phyloP scores from a whole-genome alignment of 2,113 vertebrate species.

The Gadus chalcogrammus region DNA sequence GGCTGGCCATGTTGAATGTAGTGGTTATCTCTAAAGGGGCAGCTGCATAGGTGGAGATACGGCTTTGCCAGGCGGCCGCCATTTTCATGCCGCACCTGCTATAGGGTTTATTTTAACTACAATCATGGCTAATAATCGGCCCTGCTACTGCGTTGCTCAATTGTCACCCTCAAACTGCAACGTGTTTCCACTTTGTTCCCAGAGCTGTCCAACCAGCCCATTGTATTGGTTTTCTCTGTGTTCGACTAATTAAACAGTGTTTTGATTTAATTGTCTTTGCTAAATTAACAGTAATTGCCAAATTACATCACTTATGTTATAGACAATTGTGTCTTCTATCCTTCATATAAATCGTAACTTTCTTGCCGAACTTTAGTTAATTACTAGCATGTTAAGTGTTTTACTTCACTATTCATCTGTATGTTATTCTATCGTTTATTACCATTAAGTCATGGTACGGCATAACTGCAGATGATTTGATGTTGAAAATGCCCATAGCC shows the following conservation, averaged over 20 bases:
- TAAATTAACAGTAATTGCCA: conserved; percentile 4
- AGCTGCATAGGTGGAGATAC: conserved; percentile 61
- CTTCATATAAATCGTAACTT: too few species aligned
- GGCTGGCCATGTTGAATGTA: conserved; percentile 39
- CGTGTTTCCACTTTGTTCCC: conserved; percentile 20
- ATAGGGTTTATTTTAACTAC: conserved; percentile 5
- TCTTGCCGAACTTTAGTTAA: too few species aligned
- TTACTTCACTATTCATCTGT: too few species aligned
- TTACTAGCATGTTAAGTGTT: too few species aligned
- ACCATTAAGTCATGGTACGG: too few species aligned
- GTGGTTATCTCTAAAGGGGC: conserved; percentile 67
- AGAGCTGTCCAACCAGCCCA: conserved; percentile 20
- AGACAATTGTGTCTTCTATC: too few species aligned
- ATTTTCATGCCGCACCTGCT: conserved; percentile 37
- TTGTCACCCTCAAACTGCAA: conserved; percentile 49
- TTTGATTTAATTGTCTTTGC: conserved; percentile 26
- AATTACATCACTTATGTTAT: neutral
- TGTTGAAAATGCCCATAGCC: too few species aligned
- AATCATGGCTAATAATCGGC: neutral
- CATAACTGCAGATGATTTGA: too few species aligned
- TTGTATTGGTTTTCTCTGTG: conserved; percentile 33
- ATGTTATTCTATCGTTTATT: too few species aligned
- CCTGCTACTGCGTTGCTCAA: conserved; percentile 30
- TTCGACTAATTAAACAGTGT: conserved; percentile 29
- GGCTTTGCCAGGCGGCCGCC: conserved; percentile 31